phyloP scores from a whole-genome alignment of 2,797 vertebrate species.

The Nasua narica region DNA sequence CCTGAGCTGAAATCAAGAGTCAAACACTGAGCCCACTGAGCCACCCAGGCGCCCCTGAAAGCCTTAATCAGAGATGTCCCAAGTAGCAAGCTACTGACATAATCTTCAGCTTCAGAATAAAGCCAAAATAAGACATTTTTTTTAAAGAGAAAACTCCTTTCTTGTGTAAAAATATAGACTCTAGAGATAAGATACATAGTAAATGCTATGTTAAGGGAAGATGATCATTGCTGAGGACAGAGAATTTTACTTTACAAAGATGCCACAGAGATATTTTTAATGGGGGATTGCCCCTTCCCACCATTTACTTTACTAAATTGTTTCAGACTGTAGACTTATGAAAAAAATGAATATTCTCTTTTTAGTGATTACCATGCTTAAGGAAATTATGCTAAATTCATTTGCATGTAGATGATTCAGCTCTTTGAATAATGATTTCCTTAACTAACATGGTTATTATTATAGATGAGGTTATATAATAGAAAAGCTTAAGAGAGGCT shows the following conservation, averaged over 20 bases:
- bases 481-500: conserved; percentile 18
- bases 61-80: neutral
- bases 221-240: neutral
- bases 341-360: conserved; percentile 59
- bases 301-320: neutral
- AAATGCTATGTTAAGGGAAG: neutral
- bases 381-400: conserved; percentile 65
- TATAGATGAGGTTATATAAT: conserved; percentile 61
- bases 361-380: conserved; percentile 57
- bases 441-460: conserved; percentile 67
- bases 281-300: neutral
- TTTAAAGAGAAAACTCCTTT: neutral
- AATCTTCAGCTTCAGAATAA: neutral
- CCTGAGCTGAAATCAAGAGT: neutral
- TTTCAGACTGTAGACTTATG: neutral
- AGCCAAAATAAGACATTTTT: neutral
- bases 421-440: conserved; percentile 61
- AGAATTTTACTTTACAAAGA: neutral
- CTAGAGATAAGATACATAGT: neutral
- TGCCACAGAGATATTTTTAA: neutral
- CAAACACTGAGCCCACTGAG: neutral
- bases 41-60: neutral
- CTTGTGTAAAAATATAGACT: neutral
- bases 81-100: neutral
- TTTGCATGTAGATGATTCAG: conserved; percentile 69